Conservation (phyloP, 2,888 invertebrate genomes). For the Thereva unica region DNA sequence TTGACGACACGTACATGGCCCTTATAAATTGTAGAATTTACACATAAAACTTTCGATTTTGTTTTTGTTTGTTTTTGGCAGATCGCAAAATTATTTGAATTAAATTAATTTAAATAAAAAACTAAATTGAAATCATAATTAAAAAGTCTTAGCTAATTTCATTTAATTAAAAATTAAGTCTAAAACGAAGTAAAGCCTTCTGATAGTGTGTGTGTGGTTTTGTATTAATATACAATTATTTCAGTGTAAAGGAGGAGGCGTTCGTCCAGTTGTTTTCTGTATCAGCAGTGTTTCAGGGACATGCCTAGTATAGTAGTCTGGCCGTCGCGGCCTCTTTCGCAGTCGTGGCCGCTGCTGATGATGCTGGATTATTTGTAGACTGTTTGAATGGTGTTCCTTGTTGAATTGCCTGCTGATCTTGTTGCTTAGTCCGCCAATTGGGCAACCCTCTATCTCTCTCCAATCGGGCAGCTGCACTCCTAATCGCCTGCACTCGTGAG, state of each 20-base stretch:
- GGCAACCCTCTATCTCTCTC: slow-evolving; percentile 72
- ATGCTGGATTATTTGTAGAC: slow-evolving; percentile 33
- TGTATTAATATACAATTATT: background rate
- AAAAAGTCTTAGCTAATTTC: background rate
- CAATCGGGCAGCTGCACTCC: slow-evolving; percentile 75
- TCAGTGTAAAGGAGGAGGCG: slow-evolving; percentile 57
- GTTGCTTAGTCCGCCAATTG: slow-evolving; percentile 50
- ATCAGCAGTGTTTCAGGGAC: slow-evolving; percentile 55
- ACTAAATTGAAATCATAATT: slow-evolving; percentile 6
- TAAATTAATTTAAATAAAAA: slow-evolving; percentile 15
- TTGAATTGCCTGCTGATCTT: background rate
- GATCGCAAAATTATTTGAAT: slow-evolving; percentile 22
- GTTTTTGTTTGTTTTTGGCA: slow-evolving; percentile 23
- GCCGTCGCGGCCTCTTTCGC: slow-evolving; percentile 38
- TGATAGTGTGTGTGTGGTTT: background rate
- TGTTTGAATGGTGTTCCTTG: slow-evolving; percentile 9
- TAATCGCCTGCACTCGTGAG: slow-evolving; percentile 79
- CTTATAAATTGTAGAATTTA: too few species aligned
- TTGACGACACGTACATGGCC: too few species aligned
- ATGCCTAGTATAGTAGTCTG: slow-evolving; percentile 52
- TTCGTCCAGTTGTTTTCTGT: slow-evolving; percentile 54
- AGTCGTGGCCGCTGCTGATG: slow-evolving; percentile 42
- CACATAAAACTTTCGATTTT: too few species aligned
- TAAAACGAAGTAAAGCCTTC: slow-evolving; percentile 22
- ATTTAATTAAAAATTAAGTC: slow-evolving; percentile 20